Base-by-base conservation (phyloP, 1,140 invertebrate species). In the Galendromus occidentalis region DNA sequence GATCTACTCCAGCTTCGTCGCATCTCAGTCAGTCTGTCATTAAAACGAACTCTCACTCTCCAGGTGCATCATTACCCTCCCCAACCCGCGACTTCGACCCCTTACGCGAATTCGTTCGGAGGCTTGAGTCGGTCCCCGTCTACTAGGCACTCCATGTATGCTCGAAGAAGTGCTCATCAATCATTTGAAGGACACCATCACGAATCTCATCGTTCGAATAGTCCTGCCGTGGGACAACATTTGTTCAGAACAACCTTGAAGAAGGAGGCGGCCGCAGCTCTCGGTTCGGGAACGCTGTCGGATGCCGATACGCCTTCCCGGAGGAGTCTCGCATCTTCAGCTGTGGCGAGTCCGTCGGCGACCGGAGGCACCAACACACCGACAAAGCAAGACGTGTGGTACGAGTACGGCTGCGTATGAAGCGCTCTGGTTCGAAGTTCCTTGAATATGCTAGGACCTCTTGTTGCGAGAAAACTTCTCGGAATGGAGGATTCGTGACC, bases 61-160 rank as follows among this genome's bases (percentile, higher is more conserved):
- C 33, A 59, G 51, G 51, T 59, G 1, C 51, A 59, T 33, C 51
- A 59, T 22, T 59, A 59, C 25, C 51, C 51, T 9, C 25, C 51
- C 17, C 51, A 59, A 33, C 51, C 51, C 25, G 25, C 33, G 12
- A 59, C 51, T 6, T 59, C 51, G 14, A 59, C 51, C 4, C 51
- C 51, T 6, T 20, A 17, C 51, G 51, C n/a, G 2, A 59, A 25
- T 22, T 59, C 51, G 14, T 17, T 17, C 33, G 22, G 51, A 4
- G 51, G 51, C 5, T 25, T 59, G 33, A 59, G 51, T 25, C 51
- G 51, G 25, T 59, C 51, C 51, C 51, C 51, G 33, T 25, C 51
- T 18, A 22, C 51, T 17, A 59, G 51, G 51, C 51, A 59, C 51
- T 59, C 51, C 51, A 59, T 59, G 51, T 59, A 59, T 59, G 51